Evolutionary conservation across 37 sponge, comb jelly and placozoan species (phyloP).

Genomic region (Chondrosia reniformis): DNA sequence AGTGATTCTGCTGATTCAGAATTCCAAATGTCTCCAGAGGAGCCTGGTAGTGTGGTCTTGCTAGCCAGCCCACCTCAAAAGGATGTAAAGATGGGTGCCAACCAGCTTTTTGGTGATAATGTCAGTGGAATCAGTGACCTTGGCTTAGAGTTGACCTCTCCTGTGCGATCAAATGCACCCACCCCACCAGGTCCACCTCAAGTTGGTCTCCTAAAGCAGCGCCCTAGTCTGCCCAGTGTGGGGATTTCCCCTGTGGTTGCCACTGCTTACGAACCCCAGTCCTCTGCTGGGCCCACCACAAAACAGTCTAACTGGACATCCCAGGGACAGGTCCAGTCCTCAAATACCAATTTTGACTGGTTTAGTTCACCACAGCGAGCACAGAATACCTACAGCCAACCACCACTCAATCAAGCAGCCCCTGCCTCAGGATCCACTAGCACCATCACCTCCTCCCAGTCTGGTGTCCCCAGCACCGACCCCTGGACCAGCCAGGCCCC

Average conservation of each 20-base stretch:
- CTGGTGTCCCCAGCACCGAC: neutral
- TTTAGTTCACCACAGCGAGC: neutral
- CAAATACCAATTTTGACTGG: neutral
- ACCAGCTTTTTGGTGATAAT: neutral
- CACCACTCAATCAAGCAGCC: neutral
- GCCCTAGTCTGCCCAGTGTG: neutral
- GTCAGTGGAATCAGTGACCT: neutral
- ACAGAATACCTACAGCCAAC: neutral
- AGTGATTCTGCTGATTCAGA: neutral
- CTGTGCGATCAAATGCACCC: neutral
- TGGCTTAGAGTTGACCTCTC: conserved; percentile 4
- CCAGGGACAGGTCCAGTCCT: neutral
- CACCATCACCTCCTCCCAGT: neutral
- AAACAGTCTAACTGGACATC: neutral
- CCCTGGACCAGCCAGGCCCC: neutral
- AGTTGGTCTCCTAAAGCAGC: too few species aligned
- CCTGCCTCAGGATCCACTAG: neutral
- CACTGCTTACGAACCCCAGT: neutral
- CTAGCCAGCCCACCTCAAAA: too few species aligned
- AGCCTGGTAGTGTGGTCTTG: too few species aligned
- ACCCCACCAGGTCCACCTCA: neutral
- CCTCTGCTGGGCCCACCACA: neutral
- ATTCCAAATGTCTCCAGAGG: neutral
- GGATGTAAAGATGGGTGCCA: too few species aligned
- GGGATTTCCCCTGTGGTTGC: too few species aligned